phyloP scores from a whole-genome alignment of 2,113 vertebrate species.

The Pituophis catenifer region DNA sequence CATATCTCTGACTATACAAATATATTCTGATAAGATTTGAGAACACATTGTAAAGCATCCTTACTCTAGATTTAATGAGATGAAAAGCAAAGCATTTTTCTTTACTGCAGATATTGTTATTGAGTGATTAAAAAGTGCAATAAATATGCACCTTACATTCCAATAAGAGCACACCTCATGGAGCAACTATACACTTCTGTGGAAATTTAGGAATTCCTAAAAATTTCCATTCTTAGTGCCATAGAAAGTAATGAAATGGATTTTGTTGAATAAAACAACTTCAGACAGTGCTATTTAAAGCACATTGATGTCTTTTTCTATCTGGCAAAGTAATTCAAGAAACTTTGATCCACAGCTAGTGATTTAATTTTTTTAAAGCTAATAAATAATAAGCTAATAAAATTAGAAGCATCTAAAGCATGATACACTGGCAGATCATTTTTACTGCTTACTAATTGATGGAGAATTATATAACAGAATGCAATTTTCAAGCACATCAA shows the following conservation, averaged over 20 bases:
- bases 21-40: not conserved
- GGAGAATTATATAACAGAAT: not conserved
- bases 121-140: not conserved
- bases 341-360: not conserved
- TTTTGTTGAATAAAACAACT: not conserved
- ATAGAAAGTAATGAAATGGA: not conserved
- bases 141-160: not conserved
- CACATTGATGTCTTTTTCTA: not conserved
- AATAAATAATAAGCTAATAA: too few species aligned
- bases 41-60: not conserved
- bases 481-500: conserved; percentile 31
- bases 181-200: not conserved
- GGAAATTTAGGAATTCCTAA: not conserved
- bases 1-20: not conserved
- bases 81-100: not conserved
- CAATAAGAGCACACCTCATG: not conserved
- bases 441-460: conserved; percentile 5
- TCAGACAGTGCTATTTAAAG: not conserved
- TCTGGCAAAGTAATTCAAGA: not conserved
- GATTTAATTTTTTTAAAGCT: not conserved
- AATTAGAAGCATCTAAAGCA: not conserved
- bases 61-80: not conserved
- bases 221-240: not conserved
- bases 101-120: not conserved
- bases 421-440: not conserved